Percentiles rank a stretch among this genome's conserved stretches.
These are phyloP conservation scores for Acrocephalus scirpaceus DNA, from an alignment of 2,797 vertebrate genomes.

Conservation along the genomic window DNA sequence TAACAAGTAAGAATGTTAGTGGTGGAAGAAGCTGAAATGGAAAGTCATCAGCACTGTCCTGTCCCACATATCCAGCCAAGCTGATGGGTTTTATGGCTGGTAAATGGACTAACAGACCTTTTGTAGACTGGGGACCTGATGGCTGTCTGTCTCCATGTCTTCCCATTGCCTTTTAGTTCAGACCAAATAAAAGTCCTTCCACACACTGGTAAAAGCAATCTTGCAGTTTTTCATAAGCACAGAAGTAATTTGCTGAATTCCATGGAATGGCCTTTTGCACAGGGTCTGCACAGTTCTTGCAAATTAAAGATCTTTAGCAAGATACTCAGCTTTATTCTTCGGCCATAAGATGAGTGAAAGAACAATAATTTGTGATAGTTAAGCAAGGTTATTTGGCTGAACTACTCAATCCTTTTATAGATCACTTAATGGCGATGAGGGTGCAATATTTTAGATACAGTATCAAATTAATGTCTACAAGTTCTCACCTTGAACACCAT, in stretches of 20 bases:
- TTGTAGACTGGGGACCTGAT: not conserved
- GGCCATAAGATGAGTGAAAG: not conserved
- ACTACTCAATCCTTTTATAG: conserved; percentile 14
- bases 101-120: not conserved
- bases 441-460: conserved; percentile 40
- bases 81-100: not conserved
- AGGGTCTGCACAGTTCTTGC: not conserved
- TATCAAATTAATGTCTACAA: conserved; percentile 6
- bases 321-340: not conserved
- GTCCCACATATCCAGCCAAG: not conserved
- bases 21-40: not conserved
- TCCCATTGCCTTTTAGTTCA: not conserved
- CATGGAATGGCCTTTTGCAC: not conserved
- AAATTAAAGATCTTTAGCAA: not conserved
- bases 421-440: not conserved
- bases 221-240: not conserved
- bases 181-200: not conserved
- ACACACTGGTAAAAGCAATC: accelerated
- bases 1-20: accelerated
- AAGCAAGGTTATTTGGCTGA: conserved; percentile 49
- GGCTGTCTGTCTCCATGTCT: not conserved
- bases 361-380: not conserved
- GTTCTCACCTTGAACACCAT: conserved; percentile 51
- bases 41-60: not conserved
- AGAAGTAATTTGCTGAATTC: not conserved